Conservation (phyloP, 35 echinoderm and acorn worm species). For the Heliocidaris erythrogramma region DNA sequence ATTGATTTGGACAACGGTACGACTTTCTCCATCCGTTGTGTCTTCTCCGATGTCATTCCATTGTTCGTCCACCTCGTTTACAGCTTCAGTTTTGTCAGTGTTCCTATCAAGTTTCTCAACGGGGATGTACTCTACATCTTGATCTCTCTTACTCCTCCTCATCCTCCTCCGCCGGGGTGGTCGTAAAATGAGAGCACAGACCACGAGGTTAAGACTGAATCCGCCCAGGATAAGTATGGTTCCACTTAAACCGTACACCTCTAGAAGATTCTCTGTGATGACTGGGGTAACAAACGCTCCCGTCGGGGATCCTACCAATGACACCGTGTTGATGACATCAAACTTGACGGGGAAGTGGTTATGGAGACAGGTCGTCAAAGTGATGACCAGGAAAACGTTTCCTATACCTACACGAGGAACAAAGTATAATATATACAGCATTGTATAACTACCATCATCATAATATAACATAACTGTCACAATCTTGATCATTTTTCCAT, state of each 20-base stretch:
- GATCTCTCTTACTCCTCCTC: not conserved
- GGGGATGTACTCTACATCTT: not conserved
- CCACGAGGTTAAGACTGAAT: not conserved
- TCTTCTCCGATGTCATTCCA: not conserved
- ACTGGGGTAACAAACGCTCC: slow-evolving; percentile 19
- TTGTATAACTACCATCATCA: not conserved
- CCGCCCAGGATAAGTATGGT: not conserved
- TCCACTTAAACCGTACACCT: slow-evolving; percentile 16
- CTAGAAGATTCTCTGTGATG: not conserved
- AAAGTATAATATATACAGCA: not conserved
- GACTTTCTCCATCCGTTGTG: not conserved
- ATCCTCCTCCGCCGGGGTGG: not conserved
- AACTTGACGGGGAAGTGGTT: slow-evolving; percentile 6
- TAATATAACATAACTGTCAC: too few relatives aligned
- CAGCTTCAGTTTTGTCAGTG: not conserved
- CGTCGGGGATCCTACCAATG: not conserved
- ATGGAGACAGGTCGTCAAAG: not conserved
- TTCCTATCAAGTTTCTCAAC: not conserved
- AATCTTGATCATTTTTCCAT: too few relatives aligned
- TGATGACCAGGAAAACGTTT: not conserved
- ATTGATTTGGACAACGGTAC: not conserved
- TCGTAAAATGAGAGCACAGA: not conserved
- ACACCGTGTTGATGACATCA: slow-evolving; percentile 10
- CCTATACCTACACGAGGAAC: not conserved
- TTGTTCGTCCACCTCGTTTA: not conserved